Evolutionary conservation across 2,113 vertebrate species (phyloP), one percentile per base, ranked within the genome.

Genomic region (Psilopsiagon aymara): DNA sequence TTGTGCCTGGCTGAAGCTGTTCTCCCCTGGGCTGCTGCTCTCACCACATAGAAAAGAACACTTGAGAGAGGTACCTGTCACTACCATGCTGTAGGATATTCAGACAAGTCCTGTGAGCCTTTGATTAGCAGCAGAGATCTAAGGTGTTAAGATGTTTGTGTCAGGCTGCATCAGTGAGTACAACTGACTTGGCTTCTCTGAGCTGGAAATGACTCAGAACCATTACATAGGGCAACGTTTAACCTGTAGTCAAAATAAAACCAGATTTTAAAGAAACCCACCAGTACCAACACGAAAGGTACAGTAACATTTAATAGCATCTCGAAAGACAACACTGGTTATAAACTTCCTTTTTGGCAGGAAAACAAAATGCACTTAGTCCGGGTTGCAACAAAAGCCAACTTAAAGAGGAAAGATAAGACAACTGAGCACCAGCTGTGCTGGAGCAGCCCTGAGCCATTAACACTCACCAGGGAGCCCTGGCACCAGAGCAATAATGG

Each of bases 261-360:
- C 9, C 5, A 55, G 24, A 37, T 67, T 90, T 21, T 43, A 92
- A 84, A 83, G 63, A 80, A 88, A 95, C 1, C n/a, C 92, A 87
- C 31, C 0, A 62, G 74, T 20, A 25, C 31, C 1, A 0, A 21
- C 0, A 7, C 33, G 81, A 93, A 95, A 97, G 96, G 94, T 97
- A 93, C 94, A 95, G 92, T 97, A 95, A 97, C 95, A 88, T 97
- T 97, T 97, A 97, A 97, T 97, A 96, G 97, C 96, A 97, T 97
- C 92, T 96, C 19, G 3, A 88, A 97, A 96, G 96, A 97, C 94
- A 94, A 93, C 88, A 92, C 68, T 35, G 55, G 87, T 95, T 95
- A 97, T 92, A 97, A 94, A 96, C 81, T 96, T 37, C 83, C 91
- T 96, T 97, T 97, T 96, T 97, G 97, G 96, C 96, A 96, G 95